Evolutionary conservation across 2,888 invertebrate genomes (phyloP).

Genomic region (Scaptomyza polygonia): DNA sequence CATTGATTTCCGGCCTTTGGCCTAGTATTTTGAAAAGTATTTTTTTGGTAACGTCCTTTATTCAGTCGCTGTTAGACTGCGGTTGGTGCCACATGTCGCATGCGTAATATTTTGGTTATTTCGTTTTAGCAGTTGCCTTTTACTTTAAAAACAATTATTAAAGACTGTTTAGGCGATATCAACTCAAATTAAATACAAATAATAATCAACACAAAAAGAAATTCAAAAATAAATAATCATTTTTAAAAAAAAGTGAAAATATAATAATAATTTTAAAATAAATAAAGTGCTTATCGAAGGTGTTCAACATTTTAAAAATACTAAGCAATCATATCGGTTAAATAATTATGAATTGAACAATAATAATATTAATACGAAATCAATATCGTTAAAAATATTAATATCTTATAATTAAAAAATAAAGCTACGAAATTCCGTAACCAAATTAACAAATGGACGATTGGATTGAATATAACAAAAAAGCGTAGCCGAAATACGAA

Average conservation of each 20-base stretch:
- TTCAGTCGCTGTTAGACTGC: slow-evolving; percentile 62
- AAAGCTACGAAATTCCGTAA: slow-evolving; percentile 33
- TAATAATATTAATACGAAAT: slow-evolving; percentile 14
- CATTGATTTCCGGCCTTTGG: slow-evolving; percentile 63
- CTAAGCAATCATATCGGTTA: slow-evolving; percentile 35
- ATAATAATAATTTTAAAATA: slow-evolving; percentile 23
- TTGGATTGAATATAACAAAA: slow-evolving; percentile 75
- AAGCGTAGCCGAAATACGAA: slow-evolving; percentile 85
- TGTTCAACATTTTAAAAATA: slow-evolving; percentile 69
- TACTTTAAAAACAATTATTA: slow-evolving; percentile 52
- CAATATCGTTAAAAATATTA: slow-evolving; percentile 9
- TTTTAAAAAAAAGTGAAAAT: slow-evolving; percentile 36
- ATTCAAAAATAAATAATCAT: slow-evolving; percentile 12
- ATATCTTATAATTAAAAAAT: slow-evolving; percentile 3
- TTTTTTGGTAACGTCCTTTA: slow-evolving; percentile 10
- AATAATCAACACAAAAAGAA: slow-evolving; percentile 11
- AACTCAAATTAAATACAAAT: slow-evolving; percentile 27
- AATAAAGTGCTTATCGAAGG: slow-evolving; percentile 66
- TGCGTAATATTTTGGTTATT: slow-evolving; percentile 50
- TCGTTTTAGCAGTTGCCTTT: slow-evolving; percentile 46
- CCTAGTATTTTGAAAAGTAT: slow-evolving; percentile 35
- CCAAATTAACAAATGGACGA: slow-evolving; percentile 80
- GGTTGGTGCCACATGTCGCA: slow-evolving; percentile 68
- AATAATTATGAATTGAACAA: slow-evolving; percentile 35
- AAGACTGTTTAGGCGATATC: slow-evolving; percentile 69